phyloP scores from a whole-genome alignment of 2,888 invertebrate genomes.

The Cerastis rubricosa region DNA sequence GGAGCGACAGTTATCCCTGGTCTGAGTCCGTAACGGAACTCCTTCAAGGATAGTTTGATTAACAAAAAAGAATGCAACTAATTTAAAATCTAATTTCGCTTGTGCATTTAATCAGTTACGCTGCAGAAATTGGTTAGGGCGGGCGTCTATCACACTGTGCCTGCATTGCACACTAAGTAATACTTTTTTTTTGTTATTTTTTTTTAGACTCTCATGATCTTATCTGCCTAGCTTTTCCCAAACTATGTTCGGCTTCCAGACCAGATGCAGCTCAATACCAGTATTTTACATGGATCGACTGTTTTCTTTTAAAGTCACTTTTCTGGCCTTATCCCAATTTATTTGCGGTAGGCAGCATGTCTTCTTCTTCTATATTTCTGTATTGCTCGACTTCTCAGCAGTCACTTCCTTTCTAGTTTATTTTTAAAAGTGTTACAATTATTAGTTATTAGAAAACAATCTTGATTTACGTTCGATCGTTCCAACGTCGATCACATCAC shows the following conservation, averaged over 20 bases:
- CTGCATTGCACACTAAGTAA: constrained; percentile 8
- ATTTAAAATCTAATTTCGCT: constrained; percentile 52
- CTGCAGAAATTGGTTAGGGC: constrained; percentile 52
- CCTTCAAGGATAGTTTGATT: constrained; percentile 67
- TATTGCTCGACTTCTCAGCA: too few species aligned
- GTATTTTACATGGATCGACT: not conserved
- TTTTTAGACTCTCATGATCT: not conserved
- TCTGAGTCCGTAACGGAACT: constrained; percentile 64
- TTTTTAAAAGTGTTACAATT: not conserved
- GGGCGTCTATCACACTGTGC: constrained; percentile 47
- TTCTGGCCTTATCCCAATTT: too few species aligned
- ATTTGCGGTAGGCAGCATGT: too few species aligned
- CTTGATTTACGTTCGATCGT: not conserved
- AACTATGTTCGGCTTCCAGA: not conserved
- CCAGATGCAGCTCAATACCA: not conserved
- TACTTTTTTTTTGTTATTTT: not conserved
- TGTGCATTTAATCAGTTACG: constrained; percentile 51
- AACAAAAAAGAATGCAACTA: constrained; percentile 61
- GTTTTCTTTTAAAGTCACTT: too few species aligned
- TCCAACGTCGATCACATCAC: constrained; percentile 3
- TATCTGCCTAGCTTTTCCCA: not conserved
- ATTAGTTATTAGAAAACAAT: constrained; percentile 6
- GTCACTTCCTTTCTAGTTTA: too few species aligned
- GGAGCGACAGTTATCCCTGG: constrained; percentile 64
- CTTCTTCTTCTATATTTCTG: too few species aligned